A percentile compares a stretch with the other conserved stretches of the same genome.
These are phyloP conservation scores for Apis laboriosa DNA, from an alignment of 1,140 invertebrate genomes.

Conservation along the genomic window DNA sequence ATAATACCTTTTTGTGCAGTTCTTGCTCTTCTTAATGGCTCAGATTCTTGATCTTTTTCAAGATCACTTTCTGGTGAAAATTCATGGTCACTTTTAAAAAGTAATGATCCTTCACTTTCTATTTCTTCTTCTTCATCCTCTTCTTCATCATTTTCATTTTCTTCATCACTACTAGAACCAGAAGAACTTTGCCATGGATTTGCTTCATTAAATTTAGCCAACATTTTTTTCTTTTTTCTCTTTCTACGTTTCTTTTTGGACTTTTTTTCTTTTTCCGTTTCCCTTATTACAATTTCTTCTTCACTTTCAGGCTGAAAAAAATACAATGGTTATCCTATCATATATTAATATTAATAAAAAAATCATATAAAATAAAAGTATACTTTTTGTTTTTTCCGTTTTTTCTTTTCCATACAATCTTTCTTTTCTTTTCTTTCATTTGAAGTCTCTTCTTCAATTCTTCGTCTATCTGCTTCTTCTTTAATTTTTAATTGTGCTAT, in stretches of 20 bases:
- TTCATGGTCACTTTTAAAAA: slow-evolving; percentile 93
- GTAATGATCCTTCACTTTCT: slow-evolving; percentile 83
- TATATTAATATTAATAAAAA: neutral
- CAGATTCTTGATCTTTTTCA: slow-evolving; percentile 82
- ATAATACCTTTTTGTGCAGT: slow-evolving; percentile 84
- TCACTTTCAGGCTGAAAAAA: slow-evolving; percentile 69
- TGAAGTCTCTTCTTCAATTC: slow-evolving; percentile 86
- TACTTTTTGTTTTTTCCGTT: slow-evolving; percentile 73
- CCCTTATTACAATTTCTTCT: slow-evolving; percentile 76
- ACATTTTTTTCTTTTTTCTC: slow-evolving; percentile 82
- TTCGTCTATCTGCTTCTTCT: slow-evolving; percentile 88
- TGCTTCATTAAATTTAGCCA: slow-evolving; percentile 82
- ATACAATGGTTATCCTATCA: neutral
- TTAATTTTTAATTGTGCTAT: slow-evolving; percentile 93
- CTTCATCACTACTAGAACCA: slow-evolving; percentile 84
- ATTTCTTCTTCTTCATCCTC: slow-evolving; percentile 85
- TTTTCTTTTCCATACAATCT: slow-evolving; percentile 77
- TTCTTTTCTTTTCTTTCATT: slow-evolving; percentile 84
- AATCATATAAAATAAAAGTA: slow-evolving; percentile 8
- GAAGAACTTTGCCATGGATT: slow-evolving; percentile 87
- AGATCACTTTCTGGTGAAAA: slow-evolving; percentile 91
- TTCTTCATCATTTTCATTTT: slow-evolving; percentile 84
- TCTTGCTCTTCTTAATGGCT: slow-evolving; percentile 85
- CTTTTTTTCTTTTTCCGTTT: slow-evolving; percentile 78
- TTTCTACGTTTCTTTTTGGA: slow-evolving; percentile 81